A percentile compares a stretch with the other conserved stretches of the same genome.
Conservation (phyloP, 2,888 invertebrate genomes). For the Dusona sp. region DNA sequence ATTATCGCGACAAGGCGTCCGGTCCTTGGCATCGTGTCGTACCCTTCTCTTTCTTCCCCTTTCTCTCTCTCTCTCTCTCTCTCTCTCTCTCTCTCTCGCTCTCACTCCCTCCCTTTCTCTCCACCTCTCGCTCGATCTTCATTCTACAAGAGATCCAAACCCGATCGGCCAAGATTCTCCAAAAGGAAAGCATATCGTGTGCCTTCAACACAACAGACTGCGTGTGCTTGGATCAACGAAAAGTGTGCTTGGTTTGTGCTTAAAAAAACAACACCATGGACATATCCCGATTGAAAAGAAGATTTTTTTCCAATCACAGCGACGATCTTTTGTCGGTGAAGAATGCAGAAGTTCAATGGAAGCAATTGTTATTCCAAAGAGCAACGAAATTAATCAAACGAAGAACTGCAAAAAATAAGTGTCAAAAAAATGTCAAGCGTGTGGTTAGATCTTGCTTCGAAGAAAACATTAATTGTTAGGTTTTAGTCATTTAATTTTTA, state of each 20-base stretch:
- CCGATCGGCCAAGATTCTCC: conserved; percentile 56
- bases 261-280: not conserved
- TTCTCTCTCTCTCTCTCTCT: not conserved
- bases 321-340: not conserved
- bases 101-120: not conserved
- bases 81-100: not conserved
- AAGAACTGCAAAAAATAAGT: not conserved
- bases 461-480: too few species aligned
- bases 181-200: conserved; percentile 45
- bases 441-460: not conserved
- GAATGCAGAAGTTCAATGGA: not conserved
- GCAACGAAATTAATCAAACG: not conserved
- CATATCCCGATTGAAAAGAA: not conserved
- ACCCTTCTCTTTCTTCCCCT: conserved; percentile 6
- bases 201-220: conserved; percentile 39
- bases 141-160: conserved; percentile 30
- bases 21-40: conserved; percentile 50
- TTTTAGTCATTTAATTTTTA: too few species aligned
- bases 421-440: not conserved
- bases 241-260: not conserved
- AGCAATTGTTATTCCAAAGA: not conserved
- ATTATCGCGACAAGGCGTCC: conserved; percentile 66
- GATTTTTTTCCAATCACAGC: not conserved
- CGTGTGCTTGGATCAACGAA: conserved; percentile 47
- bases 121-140: not conserved